These are phyloP conservation scores for Phoebastria nigripes DNA, from an alignment of 2,797 vertebrate genomes.

Conservation along the genomic window DNA sequence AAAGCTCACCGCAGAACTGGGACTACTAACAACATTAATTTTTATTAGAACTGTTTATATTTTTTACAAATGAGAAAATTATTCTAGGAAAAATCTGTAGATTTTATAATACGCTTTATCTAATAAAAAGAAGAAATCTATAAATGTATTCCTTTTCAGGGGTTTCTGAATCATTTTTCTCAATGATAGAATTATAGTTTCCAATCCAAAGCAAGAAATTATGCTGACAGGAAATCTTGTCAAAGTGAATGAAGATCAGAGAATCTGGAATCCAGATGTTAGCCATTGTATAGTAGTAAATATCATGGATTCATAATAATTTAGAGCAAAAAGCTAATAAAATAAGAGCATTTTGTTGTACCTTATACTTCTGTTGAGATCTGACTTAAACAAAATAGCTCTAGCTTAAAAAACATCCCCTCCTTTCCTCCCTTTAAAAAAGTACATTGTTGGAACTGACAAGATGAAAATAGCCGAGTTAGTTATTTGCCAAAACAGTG, in stretches of 20 bases:
- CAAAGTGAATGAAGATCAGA: background rate
- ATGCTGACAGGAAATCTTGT: background rate
- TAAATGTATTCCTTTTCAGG: background rate
- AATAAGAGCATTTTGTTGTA: background rate
- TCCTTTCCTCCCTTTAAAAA: background rate
- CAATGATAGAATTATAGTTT: background rate
- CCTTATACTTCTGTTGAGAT: background rate
- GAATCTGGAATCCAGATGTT: background rate
- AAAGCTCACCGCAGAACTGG: background rate
- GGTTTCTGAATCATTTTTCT: background rate
- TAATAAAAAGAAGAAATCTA: background rate
- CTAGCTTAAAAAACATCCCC: background rate
- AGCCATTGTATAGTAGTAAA: background rate
- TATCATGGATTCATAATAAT: background rate
- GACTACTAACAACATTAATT: background rate
- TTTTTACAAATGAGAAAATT: background rate
- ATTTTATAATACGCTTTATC: background rate
- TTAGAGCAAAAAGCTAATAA: background rate
- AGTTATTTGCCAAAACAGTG: background rate
- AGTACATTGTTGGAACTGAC: background rate
- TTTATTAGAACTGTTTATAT: background rate
- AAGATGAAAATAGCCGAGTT: background rate
- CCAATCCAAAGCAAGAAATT: background rate
- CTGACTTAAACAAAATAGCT: background rate
- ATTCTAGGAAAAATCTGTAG: background rate